phyloP scores from a whole-genome alignment of 2,797 vertebrate genomes.

The Tympanoctomys barrerae region DNA sequence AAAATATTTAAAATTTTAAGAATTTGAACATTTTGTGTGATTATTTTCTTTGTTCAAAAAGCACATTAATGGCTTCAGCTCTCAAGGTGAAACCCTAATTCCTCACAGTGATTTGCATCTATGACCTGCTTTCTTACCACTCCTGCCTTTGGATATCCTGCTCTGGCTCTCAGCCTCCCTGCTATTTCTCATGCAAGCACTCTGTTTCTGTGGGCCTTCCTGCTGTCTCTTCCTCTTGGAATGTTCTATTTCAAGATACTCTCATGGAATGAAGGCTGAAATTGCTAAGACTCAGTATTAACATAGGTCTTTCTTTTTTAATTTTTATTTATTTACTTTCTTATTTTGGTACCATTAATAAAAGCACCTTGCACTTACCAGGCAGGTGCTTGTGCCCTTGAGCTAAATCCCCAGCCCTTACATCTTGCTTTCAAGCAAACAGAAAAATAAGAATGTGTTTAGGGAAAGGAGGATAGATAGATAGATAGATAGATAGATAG shows the following conservation, averaged over 20 bases:
- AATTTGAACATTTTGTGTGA: neutral
- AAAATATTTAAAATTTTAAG: no score
- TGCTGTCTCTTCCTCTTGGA: neutral
- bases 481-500: neutral
- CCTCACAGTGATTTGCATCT: neutral
- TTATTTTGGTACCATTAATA: no score
- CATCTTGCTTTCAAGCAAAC: slow-evolving; percentile 18
- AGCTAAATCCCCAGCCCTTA: no score
- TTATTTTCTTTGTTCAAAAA: neutral
- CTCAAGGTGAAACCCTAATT: neutral
- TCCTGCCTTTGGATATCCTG: neutral
- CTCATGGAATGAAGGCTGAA: slow-evolving; percentile 43
- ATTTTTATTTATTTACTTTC: no score
- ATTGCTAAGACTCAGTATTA: slow-evolving; percentile 38
- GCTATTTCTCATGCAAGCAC: neutral
- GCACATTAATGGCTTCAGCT: neutral
- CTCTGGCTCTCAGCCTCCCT: neutral
- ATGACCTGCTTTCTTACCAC: neutral
- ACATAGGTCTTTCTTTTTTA: neutral
- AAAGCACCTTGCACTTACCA: no score
- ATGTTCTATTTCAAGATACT: neutral
- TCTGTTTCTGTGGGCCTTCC: neutral
- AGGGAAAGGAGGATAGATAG: neutral
- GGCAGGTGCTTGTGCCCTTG: no score
- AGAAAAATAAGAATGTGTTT: slow-evolving; percentile 33